Conservation (phyloP, 2,797 vertebrate species). For the Sparus aurata region DNA sequence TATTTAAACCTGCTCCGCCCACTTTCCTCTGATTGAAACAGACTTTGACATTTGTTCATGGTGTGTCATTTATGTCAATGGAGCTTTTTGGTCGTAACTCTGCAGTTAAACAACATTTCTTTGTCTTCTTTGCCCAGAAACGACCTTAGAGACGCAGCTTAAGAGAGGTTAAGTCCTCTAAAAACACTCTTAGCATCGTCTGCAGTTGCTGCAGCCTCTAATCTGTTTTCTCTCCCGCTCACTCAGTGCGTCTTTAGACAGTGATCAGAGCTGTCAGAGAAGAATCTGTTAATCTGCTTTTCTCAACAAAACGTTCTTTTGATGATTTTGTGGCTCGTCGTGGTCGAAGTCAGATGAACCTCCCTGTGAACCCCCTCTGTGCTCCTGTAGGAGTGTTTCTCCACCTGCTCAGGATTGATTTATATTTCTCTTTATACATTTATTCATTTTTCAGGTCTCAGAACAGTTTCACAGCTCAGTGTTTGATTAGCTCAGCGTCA, state of each 20-base stretch:
- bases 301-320: fast-evolving
- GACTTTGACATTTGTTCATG: too few relatives aligned
- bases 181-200: neutral
- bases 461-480: neutral
- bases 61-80: neutral
- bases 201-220: slow-evolving; percentile 1
- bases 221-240: neutral
- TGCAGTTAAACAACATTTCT: too few relatives aligned
- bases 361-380: neutral
- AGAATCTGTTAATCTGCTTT: fast-evolving
- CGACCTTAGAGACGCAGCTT: too few relatives aligned
- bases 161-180: neutral
- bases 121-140: neutral
- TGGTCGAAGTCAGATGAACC: neutral
- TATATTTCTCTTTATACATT: neutral
- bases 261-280: neutral
- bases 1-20: too few relatives aligned
- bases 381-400: neutral
- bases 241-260: neutral
- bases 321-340: neutral
- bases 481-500: neutral
- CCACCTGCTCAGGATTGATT: neutral
- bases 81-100: too few relatives aligned
- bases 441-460: neutral
- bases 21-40: neutral